Base-by-base conservation (phyloP, 2,113 vertebrate genomes). In the Microcebus griseorufus region DNA sequence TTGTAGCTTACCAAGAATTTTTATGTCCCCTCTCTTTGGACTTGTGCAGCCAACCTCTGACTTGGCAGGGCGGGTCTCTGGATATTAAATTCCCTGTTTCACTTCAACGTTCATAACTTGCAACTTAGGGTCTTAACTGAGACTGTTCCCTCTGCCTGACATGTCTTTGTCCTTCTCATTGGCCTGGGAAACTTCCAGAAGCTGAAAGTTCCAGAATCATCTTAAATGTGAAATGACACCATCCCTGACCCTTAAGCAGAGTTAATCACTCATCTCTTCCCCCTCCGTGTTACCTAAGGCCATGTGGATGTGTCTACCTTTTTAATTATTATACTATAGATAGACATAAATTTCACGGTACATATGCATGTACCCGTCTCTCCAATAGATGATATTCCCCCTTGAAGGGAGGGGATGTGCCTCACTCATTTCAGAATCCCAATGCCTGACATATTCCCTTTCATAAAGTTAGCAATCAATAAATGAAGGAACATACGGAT, bases 1-100 rank as follows among this genome's bases (percentile, higher is more conserved):
- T 94, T 83, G 64, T 42, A 91, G 82, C 85, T 96, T 89, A 86
- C 81, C 79, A 94, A 97, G 90, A 92, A 92, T 51, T 94, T 94
- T 90, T 88, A 65, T 80, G 45, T 29, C 37, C 42, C 51, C 10
- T 73, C 37, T 95, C 92, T 25, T 29, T 86, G 75, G 73, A 75
- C 45, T 96, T 88, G 34, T 37, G 23, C 86, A 87, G 80, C 42
- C 89, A 80, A 55, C 62, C 81, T 94, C 65, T 96, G 82, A 93
- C 88, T 93, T n/a, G 37, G 88, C 70, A 90, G 81, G n/a, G 78
- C 45, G 89, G 87, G 60, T 80, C 79, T 95, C 88, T 73, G 42
- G 29, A 70, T 93, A 91, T 67, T 78, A 42, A 82, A 91, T 83
- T 95, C n/a, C 65, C 60, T 86, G 76, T 88, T 88, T 88, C 86